Conservation (phyloP, 2,113 vertebrate genomes). For the Chinchilla lanigera region DNA sequence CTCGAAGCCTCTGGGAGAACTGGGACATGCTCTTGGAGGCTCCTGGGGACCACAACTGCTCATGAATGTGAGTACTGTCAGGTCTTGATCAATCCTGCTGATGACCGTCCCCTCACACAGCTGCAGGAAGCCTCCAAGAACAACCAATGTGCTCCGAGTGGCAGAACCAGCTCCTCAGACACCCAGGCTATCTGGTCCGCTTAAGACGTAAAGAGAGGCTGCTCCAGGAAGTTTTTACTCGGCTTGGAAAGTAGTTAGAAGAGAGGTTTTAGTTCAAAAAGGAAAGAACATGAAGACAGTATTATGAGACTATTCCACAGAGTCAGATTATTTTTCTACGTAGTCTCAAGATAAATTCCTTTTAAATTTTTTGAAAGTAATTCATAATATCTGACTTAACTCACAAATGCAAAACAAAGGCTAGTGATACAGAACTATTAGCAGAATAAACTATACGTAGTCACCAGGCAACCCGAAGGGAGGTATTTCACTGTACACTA, state of each 20-base stretch:
- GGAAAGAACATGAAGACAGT: not conserved
- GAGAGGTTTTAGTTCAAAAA: slow-evolving; percentile 36
- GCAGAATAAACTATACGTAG: not conserved
- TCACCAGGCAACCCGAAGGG: not conserved
- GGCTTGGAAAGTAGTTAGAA: slow-evolving; percentile 27
- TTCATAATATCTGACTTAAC: not conserved
- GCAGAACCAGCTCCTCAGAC: not conserved
- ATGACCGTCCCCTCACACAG: not conserved
- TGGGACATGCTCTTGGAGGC: not conserved
- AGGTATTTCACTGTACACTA: not conserved
- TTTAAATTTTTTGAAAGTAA: slow-evolving; percentile 16
- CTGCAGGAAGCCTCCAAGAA: not conserved
- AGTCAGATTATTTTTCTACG: slow-evolving; percentile 37
- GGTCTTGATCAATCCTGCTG: not conserved
- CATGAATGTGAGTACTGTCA: not conserved
- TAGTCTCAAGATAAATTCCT: not conserved
- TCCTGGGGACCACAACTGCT: not conserved
- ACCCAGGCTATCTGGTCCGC: not conserved
- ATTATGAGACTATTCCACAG: not conserved
- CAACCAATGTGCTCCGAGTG: not conserved
- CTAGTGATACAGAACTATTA: not conserved
- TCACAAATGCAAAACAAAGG: not conserved
- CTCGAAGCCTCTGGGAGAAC: not conserved
- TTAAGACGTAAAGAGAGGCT: not conserved
- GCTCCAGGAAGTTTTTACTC: not conserved